Base-by-base conservation (phyloP, 1,140 invertebrate genomes). In the Drosophila quadrilineata region DNA sequence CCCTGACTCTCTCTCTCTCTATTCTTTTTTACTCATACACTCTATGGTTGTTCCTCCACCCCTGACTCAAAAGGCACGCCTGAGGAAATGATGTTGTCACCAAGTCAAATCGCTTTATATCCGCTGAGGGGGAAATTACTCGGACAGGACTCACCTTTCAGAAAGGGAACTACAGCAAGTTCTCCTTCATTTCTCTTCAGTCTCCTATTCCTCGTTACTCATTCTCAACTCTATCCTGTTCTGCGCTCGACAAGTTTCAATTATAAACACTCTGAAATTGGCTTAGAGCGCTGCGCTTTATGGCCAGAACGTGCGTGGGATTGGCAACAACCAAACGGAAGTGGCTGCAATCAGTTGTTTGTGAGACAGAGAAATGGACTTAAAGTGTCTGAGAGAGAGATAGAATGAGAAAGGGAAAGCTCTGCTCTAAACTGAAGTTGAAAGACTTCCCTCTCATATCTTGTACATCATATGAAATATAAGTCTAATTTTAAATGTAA, bases 251-350 rank as follows among this genome's bases (percentile, higher is more conserved):
- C 22, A 12, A 66, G 41, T 66, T 71, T 79, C 75, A 79, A 79
- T 79, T 79, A 79, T 66, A 80, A 71, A 71, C 75, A 80, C 66
- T 71, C 57, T 66, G 53, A 54, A 72, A 66, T 71, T 74, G 75
- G 75, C 65, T 74, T 67, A 71, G 38, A 46, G 38, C 40, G 52
- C 52, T 79, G 40, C 41, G 57, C 56, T 71, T 67, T 67, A 75
- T 56, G 65, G 56, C 35, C 48, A 41, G 52, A 40, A 80, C 75
- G 71, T 80, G 75, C 28, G 60, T 56, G 45, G 65, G 67, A 64
- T 66, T 75, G 48, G 36, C 26, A 58, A 48, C 59, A n/a, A n/a
- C n/a, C n/a, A 65, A 65, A n/a, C 46, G 70, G 56, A 71, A 59
- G 36, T 49, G 40, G 21, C 43, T 50, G 73, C 60, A 72, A 52